phyloP scores from a whole-genome alignment of 2,797 vertebrate species.

The Acipenser ruthenus region DNA sequence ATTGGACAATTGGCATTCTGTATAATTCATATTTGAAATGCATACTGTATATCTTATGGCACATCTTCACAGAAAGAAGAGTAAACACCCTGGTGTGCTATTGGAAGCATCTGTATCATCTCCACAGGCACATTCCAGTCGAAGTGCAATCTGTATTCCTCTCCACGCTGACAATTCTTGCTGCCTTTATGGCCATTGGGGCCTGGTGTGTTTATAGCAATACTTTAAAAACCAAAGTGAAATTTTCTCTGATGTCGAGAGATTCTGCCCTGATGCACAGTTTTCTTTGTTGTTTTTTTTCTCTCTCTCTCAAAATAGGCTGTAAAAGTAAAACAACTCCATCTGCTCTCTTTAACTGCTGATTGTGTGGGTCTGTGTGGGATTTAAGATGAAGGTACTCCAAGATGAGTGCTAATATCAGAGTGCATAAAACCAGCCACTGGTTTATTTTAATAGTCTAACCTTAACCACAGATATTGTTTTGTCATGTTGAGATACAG shows the following conservation, averaged over 20 bases:
- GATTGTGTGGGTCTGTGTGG: background rate
- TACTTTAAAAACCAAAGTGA: background rate
- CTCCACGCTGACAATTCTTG: too few species aligned
- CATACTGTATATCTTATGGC: too few species aligned
- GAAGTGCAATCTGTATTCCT: too few species aligned
- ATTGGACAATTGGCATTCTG: too few species aligned
- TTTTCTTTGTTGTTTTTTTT: too few species aligned
- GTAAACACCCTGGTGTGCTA: too few species aligned
- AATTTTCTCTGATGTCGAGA: background rate
- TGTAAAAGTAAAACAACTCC: constrained; percentile 3
- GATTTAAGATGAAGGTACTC: background rate
- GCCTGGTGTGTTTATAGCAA: background rate
- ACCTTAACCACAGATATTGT: constrained; percentile 7
- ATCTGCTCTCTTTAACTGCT: constrained; percentile 10
- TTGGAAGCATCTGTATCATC: too few species aligned
- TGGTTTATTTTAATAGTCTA: background rate
- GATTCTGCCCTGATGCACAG: background rate
- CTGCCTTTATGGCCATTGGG: background rate
- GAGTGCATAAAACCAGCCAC: too few species aligned
- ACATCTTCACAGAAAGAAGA: too few species aligned
- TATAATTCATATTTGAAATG: too few species aligned
- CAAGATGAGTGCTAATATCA: too few species aligned
- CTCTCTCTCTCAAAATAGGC: background rate
- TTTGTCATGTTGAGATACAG: background rate
- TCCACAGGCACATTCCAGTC: too few species aligned